Conservation (phyloP, 2,888 invertebrate species). For the Pachliopta kotzebuea region DNA sequence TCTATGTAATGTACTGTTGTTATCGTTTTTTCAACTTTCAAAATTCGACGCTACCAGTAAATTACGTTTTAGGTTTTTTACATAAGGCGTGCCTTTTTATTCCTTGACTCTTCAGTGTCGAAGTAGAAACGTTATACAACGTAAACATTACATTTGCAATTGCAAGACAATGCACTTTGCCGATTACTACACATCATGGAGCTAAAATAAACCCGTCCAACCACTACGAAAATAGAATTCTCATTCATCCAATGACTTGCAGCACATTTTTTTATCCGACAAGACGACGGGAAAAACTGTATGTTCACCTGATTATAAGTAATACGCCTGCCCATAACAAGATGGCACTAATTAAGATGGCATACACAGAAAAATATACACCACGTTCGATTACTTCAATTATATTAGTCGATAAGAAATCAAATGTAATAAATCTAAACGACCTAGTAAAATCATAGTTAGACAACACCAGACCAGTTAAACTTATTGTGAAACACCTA, state of each 20-base stretch:
- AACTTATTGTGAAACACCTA: no score
- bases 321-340: no score
- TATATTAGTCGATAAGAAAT: no score
- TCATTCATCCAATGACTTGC: neutral
- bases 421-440: no score
- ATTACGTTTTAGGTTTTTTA: neutral
- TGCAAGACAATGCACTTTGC: neutral
- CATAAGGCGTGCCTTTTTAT: neutral
- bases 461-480: no score
- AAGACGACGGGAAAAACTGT: no score
- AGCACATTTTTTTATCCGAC: neutral
- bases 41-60: neutral
- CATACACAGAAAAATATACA: no score
- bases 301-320: no score
- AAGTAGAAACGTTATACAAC: neutral
- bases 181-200: constrained; percentile 5
- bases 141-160: neutral
- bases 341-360: no score
- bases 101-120: neutral
- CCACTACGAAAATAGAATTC: constrained; percentile 18
- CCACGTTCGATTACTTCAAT: no score
- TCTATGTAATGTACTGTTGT: neutral
- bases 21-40: neutral
- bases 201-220: constrained; percentile 12
- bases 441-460: no score